These are phyloP conservation scores for Acanthornis magna DNA, from an alignment of 2,797 vertebrate species.

Conservation along the genomic window DNA sequence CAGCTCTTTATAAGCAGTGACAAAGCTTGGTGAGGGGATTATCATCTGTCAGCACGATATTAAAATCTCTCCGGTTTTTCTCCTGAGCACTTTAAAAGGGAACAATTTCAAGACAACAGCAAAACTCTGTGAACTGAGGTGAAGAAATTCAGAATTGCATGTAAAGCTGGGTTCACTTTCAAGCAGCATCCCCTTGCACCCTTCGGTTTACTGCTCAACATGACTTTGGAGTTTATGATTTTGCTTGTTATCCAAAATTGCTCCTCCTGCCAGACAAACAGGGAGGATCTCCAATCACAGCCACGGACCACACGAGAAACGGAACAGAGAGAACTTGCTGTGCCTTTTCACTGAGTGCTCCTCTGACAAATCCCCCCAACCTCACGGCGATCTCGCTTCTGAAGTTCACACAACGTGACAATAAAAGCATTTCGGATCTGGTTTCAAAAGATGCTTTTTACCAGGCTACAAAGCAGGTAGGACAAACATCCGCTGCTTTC, in stretches of 20 bases:
- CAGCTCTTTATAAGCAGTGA: neutral
- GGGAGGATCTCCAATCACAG: neutral
- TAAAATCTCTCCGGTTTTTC: neutral
- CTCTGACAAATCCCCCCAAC: neutral
- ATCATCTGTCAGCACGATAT: neutral
- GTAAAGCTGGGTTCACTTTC: neutral
- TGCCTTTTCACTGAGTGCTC: neutral
- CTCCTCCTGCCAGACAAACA: neutral
- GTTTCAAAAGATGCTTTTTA: slow-evolving; percentile 20
- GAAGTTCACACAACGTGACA: neutral
- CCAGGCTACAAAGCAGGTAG: neutral
- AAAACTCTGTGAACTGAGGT: neutral
- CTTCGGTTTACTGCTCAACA: neutral
- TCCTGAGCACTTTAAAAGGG: neutral
- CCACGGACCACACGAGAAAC: neutral
- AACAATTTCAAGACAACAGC: neutral
- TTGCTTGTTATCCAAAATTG: neutral
- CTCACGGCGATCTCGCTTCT: neutral
- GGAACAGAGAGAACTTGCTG: neutral
- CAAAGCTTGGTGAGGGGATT: neutral
- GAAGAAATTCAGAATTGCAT: neutral
- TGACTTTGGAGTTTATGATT: neutral
- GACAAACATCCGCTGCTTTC: neutral
- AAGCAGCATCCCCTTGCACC: neutral
- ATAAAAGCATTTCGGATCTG: neutral